phyloP scores from a whole-genome alignment of 2,113 vertebrate species.

The Scopus umbretta region DNA sequence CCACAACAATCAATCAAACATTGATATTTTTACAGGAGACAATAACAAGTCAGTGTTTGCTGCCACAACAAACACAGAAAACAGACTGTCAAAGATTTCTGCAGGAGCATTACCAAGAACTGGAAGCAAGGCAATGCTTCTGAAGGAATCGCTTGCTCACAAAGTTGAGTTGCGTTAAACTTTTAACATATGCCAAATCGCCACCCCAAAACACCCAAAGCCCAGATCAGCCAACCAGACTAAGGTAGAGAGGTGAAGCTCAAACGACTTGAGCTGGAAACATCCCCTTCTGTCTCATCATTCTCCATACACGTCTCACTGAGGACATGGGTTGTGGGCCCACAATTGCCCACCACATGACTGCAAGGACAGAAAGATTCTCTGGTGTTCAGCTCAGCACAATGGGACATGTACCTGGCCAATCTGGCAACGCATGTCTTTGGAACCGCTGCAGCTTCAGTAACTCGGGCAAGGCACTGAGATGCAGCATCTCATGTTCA shows the following conservation, averaged over 20 bases:
- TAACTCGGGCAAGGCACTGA: background rate
- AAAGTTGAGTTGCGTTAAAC: background rate
- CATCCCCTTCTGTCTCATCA: background rate
- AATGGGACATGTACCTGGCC: background rate
- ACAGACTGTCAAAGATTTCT: background rate
- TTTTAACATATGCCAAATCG: background rate
- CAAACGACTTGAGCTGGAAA: background rate
- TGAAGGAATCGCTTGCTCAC: background rate
- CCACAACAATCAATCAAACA: constrained; percentile 16
- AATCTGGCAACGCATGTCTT: background rate
- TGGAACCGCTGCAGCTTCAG: background rate
- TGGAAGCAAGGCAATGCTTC: background rate
- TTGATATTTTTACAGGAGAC: background rate
- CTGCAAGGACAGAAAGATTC: background rate
- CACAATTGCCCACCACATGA: accelerated
- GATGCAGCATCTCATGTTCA: background rate
- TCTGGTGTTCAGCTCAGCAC: accelerated
- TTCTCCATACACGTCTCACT: background rate
- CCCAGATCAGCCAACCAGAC: background rate
- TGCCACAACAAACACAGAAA: background rate
- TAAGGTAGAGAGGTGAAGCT: background rate
- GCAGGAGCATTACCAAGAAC: background rate
- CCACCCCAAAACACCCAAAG: accelerated
- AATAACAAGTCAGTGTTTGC: background rate
- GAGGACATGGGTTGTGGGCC: background rate